A percentile compares a stretch with the other conserved stretches of the same genome.
Conservation (phyloP, 1,140 invertebrate species). For the Leptoteleia sp. region DNA sequence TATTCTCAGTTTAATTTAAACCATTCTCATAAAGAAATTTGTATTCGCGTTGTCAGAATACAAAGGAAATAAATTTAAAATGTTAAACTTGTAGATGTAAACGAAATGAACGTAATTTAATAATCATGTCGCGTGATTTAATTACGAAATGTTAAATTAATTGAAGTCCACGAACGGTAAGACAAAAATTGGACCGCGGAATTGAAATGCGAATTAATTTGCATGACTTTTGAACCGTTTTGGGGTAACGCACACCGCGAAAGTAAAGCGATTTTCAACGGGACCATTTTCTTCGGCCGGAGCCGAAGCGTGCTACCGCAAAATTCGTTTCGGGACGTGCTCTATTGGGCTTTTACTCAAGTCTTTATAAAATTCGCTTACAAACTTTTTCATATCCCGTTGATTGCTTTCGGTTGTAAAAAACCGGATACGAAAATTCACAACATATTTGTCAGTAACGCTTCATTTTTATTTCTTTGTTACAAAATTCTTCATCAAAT, state of each 20-base stretch:
- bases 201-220: slow-evolving; percentile 26
- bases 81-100: too few relatives aligned
- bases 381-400: slow-evolving; percentile 44
- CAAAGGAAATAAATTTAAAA: too few relatives aligned
- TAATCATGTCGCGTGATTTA: too few relatives aligned
- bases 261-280: slow-evolving; percentile 30
- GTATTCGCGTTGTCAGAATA: too few relatives aligned
- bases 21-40: too few relatives aligned
- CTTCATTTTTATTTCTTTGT: slow-evolving; percentile 23
- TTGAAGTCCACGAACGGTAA: too few relatives aligned
- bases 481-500: too few relatives aligned
- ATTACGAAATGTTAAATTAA: too few relatives aligned
- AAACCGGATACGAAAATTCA: slow-evolving; percentile 22
- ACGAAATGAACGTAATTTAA: too few relatives aligned
- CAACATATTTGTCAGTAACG: slow-evolving; percentile 9
- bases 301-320: slow-evolving; percentile 45
- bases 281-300: slow-evolving; percentile 29
- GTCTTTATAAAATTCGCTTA: slow-evolving; percentile 32
- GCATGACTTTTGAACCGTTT: slow-evolving; percentile 32
- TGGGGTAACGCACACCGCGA: slow-evolving; percentile 9
- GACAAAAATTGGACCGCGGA: too few relatives aligned
- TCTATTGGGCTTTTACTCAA: slow-evolving; percentile 42
- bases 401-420: slow-evolving; percentile 37
- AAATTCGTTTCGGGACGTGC: slow-evolving; percentile 51
- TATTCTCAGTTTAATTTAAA: too few relatives aligned